phyloP scores from a whole-genome alignment of 2,797 vertebrate species.

The Urocyon cinereoargenteus region DNA sequence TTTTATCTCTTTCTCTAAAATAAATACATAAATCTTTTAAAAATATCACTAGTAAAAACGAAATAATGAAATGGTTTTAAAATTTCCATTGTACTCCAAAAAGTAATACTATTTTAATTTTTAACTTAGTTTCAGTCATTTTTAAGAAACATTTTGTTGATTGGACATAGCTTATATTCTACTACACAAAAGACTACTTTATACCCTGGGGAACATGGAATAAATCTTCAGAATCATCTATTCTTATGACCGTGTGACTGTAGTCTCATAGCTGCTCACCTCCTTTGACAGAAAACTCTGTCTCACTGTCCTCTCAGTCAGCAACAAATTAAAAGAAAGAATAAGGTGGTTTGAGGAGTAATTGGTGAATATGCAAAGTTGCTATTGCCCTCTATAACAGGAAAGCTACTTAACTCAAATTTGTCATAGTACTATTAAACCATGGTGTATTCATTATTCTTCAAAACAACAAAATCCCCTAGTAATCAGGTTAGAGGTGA shows the following conservation, averaged over 20 bases:
- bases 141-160: not conserved
- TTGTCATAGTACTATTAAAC: conserved; percentile 58
- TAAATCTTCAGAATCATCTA: not conserved
- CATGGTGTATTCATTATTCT: conserved; percentile 54
- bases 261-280: not conserved
- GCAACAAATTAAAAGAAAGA: conserved; percentile 16
- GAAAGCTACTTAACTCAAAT: conserved; percentile 69
- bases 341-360: not conserved
- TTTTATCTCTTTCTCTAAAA: not conserved
- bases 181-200: not conserved
- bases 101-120: not conserved
- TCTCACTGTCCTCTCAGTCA: not conserved
- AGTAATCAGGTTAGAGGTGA: conserved; percentile 73
- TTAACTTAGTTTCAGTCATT: not conserved
- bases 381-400: not conserved
- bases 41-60: not conserved
- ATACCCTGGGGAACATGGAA: not conserved
- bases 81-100: not conserved
- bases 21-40: not conserved
- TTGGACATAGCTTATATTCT: not conserved
- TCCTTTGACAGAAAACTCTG: conserved; percentile 2
- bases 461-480: conserved; percentile 71
- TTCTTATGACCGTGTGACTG: not conserved
- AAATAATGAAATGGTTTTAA: not conserved
- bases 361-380: not conserved